Base-by-base conservation (phyloP, 2,888 invertebrate species). In the Cephus pulcher region DNA sequence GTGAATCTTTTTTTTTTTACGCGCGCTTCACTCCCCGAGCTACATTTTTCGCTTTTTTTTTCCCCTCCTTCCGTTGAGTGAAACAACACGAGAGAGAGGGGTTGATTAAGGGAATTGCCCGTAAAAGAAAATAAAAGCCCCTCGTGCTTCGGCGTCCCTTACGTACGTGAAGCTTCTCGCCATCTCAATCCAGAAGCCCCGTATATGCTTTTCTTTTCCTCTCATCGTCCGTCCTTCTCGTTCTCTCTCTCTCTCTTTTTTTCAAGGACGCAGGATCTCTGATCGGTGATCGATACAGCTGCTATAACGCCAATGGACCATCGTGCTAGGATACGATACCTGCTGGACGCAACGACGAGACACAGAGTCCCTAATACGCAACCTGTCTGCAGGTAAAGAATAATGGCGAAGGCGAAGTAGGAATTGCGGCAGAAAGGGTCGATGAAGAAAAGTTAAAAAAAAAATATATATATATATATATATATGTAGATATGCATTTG, bases 181-280 rank as follows among this genome's bases (percentile, higher is more conserved):
- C 30, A 12, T 73, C 73, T 37, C 33, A 11, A 15, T 34, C 71
- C 56, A 15, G 34, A n/a, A 23, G 32, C 71, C 71, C 71, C 71
- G 56, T 56, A 2, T 56, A 9, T 23, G 23, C 56, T 56, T 56
- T 23, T 56, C 32, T 56, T 30, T 15, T 15, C 23, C 34, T 33
- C 68, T 77, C 69, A 33, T 77, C 69, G 30, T 35, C 68, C 35
- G 15, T 32, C 70, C 71, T 37, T 37, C 35, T 35, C 69, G n/a
- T 68, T 35, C 32, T 75, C 30, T 11, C 69, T 35, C 32, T 75
- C 30, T 76, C 34, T 34, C 79, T 85, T 83, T 78, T 78, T 78
- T 84, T 84, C 85, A 86, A 86, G 84, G 87, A 84, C 81, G 86
- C 87, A 86, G 85, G 85, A 84, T 84, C 85, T 85, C 82, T 81